A percentile compares a stretch with the other conserved stretches of the same genome.
phyloP scores from a whole-genome alignment of 2,113 vertebrate genomes.

The Numenius arquata region DNA sequence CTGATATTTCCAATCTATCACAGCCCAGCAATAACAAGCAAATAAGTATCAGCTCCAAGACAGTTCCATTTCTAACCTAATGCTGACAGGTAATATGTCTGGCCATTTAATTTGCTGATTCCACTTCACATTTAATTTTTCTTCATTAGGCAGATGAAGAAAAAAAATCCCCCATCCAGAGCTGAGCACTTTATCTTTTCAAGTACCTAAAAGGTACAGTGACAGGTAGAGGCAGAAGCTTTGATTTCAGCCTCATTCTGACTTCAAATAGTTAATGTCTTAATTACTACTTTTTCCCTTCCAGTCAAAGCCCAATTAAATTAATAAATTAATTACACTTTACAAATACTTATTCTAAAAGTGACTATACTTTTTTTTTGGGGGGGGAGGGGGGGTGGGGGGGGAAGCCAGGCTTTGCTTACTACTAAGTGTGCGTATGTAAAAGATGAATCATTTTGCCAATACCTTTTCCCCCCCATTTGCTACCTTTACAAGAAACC shows the following conservation, averaged over 20 bases:
- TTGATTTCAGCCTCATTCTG: neutral
- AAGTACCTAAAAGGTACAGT: neutral
- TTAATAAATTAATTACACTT: neutral
- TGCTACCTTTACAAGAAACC: neutral
- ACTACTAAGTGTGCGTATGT: fast-evolving
- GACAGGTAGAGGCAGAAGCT: neutral
- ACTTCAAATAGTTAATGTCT: neutral
- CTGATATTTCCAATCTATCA: neutral
- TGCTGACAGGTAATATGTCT: neutral
- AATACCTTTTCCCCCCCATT: neutral
- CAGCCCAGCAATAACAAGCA: neutral
- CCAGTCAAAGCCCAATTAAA: neutral
- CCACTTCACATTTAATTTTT: neutral
- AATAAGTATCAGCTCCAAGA: neutral
- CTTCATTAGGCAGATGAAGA: neutral
- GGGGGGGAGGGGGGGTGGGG: neutral
- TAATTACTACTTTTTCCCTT: neutral
- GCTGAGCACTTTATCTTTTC: neutral
- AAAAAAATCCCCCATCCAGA: neutral
- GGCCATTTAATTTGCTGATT: neutral
- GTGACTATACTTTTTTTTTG: neutral
- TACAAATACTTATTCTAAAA: neutral
- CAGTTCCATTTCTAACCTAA: neutral
- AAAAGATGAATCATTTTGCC: fast-evolving
- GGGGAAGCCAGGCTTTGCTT: neutral